phyloP scores from a whole-genome alignment of 2,888 invertebrate genomes.

The Athripsodes cinereus region DNA sequence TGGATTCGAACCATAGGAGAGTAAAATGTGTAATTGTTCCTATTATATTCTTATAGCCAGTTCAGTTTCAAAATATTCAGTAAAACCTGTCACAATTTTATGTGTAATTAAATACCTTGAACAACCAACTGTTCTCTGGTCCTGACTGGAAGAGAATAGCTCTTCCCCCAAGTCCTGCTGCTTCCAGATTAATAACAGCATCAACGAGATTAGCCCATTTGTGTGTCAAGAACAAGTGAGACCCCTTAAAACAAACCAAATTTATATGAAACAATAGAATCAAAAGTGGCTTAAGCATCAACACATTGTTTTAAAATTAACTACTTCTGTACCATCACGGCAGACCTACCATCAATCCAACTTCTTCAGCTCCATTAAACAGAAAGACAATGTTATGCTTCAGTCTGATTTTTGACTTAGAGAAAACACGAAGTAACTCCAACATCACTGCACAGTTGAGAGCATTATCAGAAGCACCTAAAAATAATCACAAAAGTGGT shows the following conservation, averaged over 20 bases:
- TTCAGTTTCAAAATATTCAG: not conserved
- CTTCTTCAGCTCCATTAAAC: conserved; percentile 72
- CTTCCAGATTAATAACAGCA: conserved; percentile 85
- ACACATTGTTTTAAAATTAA: not conserved
- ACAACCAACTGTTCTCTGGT: conserved; percentile 18
- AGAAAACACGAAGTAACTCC: conserved; percentile 55
- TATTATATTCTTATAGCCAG: too few species aligned
- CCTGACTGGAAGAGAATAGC: conserved; percentile 76
- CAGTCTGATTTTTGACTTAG: conserved; percentile 40
- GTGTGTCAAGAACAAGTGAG: conserved; percentile 65
- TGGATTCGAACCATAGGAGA: too few species aligned
- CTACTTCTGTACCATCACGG: not conserved
- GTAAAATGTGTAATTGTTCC: too few species aligned
- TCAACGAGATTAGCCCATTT: conserved; percentile 73
- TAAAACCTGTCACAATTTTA: not conserved
- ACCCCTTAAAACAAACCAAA: conserved; percentile 42
- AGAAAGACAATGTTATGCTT: conserved; percentile 59
- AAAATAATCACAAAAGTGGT: too few species aligned
- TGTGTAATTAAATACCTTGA: conserved; percentile 13
- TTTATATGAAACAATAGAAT: too few species aligned
- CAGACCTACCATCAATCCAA: conserved; percentile 49
- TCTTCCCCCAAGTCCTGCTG: conserved; percentile 87
- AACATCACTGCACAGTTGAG: conserved; percentile 57
- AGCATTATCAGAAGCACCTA: conserved; percentile 35
- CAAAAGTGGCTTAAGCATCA: not conserved